Evolutionary conservation across 2,888 invertebrate genomes (phyloP).

Genomic region (Tipula vernalis): DNA sequence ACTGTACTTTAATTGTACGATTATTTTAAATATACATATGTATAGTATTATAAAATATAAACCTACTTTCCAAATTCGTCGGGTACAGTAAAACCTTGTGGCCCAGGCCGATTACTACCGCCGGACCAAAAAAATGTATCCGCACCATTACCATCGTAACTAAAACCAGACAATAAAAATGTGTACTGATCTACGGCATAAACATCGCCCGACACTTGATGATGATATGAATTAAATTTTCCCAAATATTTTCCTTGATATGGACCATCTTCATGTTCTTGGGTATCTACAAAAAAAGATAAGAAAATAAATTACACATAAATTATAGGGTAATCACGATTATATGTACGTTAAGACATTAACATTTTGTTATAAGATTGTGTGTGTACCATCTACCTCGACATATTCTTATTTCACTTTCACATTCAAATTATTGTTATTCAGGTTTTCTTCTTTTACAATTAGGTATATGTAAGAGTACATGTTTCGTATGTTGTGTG

Average conservation of each 20-base stretch:
- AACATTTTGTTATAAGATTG: neutral
- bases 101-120: slow-evolving; percentile 72
- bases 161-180: slow-evolving; percentile 64
- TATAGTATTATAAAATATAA: neutral
- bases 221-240: slow-evolving; percentile 80
- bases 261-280: slow-evolving; percentile 53
- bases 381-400: too few species aligned
- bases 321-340: neutral
- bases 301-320: neutral
- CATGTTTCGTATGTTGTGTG: neutral
- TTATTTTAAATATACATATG: neutral
- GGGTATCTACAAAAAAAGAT: slow-evolving; percentile 19
- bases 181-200: slow-evolving; percentile 82
- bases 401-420: neutral
- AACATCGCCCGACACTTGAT: slow-evolving; percentile 77
- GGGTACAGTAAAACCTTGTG: slow-evolving; percentile 83
- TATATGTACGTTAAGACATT: neutral
- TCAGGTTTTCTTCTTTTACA: neutral
- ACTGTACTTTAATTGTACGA: neutral
- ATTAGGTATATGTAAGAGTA: neutral
- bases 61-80: slow-evolving; percentile 74
- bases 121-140: slow-evolving; percentile 93
- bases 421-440: neutral
- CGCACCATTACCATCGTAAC: slow-evolving; percentile 80
- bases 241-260: slow-evolving; percentile 72